A percentile compares a stretch with the other conserved stretches of the same genome.
Conservation (phyloP, 2,888 invertebrate species). For the Gastracanthus pulcherrimus region DNA sequence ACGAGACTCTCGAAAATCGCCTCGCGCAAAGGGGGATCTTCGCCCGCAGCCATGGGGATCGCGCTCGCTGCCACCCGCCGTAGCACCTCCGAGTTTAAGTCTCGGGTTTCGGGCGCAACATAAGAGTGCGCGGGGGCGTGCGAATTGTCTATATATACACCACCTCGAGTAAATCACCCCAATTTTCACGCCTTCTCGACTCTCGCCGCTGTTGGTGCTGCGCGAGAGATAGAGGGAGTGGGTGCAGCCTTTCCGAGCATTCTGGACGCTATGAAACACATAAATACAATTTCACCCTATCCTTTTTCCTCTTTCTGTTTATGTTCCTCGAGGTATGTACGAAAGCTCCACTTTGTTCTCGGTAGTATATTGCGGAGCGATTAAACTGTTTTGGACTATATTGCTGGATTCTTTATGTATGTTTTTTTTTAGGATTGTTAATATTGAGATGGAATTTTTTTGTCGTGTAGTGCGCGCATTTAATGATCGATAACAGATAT, state of each 20-base stretch:
- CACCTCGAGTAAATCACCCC: conserved; percentile 30
- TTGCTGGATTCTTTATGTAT: neutral
- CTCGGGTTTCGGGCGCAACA: neutral
- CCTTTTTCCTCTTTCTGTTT: neutral
- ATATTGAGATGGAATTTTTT: too few species aligned
- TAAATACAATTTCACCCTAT: conserved; percentile 10
- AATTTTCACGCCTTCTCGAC: conserved; percentile 20
- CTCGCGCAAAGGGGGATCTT: too few species aligned
- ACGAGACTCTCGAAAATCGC: too few species aligned
- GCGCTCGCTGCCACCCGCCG: too few species aligned
- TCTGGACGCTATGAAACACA: neutral
- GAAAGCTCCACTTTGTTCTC: neutral
- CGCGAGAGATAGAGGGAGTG: neutral
- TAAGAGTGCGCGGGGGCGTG: neutral
- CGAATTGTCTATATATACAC: neutral
- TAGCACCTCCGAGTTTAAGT: too few species aligned
- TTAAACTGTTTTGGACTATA: neutral
- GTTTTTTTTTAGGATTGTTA: too few species aligned
- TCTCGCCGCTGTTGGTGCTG: neutral
- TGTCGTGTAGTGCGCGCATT: too few species aligned
- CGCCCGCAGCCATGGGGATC: too few species aligned
- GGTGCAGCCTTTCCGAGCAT: neutral
- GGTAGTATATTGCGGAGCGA: neutral
- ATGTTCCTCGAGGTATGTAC: too few species aligned
- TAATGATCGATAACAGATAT: too few species aligned